Percentiles rank a stretch among this genome's conserved stretches.
These are phyloP conservation scores for Caenorhabditis afra DNA, from an alignment of 2,888 invertebrate genomes.

Conservation along the genomic window DNA sequence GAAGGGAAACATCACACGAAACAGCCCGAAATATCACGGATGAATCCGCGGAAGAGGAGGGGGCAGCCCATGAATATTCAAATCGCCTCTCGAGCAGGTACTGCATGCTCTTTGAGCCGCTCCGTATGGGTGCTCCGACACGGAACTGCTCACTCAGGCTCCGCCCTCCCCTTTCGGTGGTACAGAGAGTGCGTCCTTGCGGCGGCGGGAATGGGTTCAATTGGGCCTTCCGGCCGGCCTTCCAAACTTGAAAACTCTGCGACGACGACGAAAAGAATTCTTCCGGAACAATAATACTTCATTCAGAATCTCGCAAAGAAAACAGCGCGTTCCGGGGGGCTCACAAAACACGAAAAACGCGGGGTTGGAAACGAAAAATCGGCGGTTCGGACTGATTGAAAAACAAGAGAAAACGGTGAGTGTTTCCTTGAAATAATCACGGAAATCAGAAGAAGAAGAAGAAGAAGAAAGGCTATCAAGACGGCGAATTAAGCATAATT, in stretches of 20 bases:
- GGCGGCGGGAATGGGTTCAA: constrained; percentile 6
- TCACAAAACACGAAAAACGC: too few relatives aligned
- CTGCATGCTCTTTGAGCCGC: constrained; percentile 26
- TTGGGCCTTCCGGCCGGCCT: constrained; percentile 20
- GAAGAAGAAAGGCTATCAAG: constrained; percentile 4
- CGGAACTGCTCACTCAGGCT: too few relatives aligned
- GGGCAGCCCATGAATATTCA: constrained; percentile 43
- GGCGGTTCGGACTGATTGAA: too few relatives aligned
- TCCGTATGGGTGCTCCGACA: constrained; percentile 20
- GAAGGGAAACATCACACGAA: constrained; percentile 15
- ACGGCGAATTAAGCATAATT: constrained; percentile 18
- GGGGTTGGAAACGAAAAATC: too few relatives aligned
- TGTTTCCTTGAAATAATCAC: constrained; percentile 1
- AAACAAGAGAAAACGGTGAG: constrained; percentile 15
- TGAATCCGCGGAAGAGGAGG: constrained; percentile 21
- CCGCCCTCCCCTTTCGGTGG: not conserved
- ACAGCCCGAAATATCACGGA: constrained; percentile 32
- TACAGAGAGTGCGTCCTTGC: too few relatives aligned
- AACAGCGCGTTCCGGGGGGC: too few relatives aligned
- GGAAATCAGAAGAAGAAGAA: not conserved
- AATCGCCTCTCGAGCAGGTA: constrained; percentile 34
- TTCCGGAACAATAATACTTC: too few relatives aligned
- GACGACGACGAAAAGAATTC: too few relatives aligned
- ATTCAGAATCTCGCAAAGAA: too few relatives aligned
- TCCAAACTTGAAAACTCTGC: not conserved